Base-by-base conservation (phyloP, 2,888 invertebrate species). In the Sesia bembeciformis region DNA sequence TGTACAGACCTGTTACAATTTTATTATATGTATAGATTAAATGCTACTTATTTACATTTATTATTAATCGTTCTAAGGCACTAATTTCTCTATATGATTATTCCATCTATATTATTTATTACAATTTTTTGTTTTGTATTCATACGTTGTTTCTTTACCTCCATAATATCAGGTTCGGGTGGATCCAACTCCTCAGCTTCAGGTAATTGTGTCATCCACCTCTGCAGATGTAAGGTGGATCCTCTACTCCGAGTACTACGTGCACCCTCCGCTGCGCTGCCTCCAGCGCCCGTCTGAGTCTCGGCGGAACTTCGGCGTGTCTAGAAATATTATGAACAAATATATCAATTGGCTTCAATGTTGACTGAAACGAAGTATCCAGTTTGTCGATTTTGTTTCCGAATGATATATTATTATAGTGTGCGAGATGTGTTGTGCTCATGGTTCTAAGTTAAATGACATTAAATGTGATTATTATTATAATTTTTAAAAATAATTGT, bases 121-220 rank as follows among this genome's bases (percentile, higher is more conserved):
- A 23, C 23, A 23, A 23, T 23, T 23, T 23, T 23, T 23, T 23
- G 23, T 23, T 23, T 23, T 23, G 23, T 23, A 23, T 2, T 23
- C 23, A 39, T 40, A 52, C 50, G 39, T 46, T 4, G 8, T 40
- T 40, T 39, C 23, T 6, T 55, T 65, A 89, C 90, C 82, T 93
- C 93, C 71, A 91, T 89, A 4, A 4, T 39, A 52, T 91, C 89
- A 3, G 90, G 83, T 71, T 92, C 92, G 7, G 85, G 85, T 38
- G 85, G 85, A 57, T 89, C 89, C 64, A 88, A 60, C 54, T 89
- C 89, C 60, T 91, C 91, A 52, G 91, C 87, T 61, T 93, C 93
- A 53, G 94, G 90, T 58, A 94, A 91, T 4, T 94, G 93, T 57
- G 94, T 94, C 93, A 95, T 95, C 95, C 95, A 95, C 67, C 94